These are phyloP conservation scores for Aphelocoma coerulescens DNA, from an alignment of 2,113 vertebrate species.

Conservation along the genomic window DNA sequence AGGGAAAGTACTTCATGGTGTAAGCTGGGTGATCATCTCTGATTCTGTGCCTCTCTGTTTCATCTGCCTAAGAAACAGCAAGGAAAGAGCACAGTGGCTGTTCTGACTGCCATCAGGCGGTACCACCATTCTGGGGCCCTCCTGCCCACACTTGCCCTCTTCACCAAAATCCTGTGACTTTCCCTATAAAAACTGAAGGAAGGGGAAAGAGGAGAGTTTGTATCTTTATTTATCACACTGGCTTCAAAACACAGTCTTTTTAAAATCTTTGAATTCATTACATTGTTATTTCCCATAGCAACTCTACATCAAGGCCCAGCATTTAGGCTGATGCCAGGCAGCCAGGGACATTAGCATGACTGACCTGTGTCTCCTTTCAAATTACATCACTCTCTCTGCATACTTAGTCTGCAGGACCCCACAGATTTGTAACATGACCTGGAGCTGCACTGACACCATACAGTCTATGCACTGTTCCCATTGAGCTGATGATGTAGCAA, in stretches of 20 bases:
- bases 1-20: not conserved
- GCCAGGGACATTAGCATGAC: not conserved
- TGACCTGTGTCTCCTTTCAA: not conserved
- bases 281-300: not conserved
- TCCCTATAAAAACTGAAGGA: not conserved
- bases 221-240: not conserved
- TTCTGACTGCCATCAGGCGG: fast-evolving
- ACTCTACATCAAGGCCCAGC: not conserved
- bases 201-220: not conserved
- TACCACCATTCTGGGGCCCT: fast-evolving
- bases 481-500: not conserved
- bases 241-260: not conserved
- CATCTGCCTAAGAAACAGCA: not conserved
- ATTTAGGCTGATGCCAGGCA: not conserved
- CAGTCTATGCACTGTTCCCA: not conserved
- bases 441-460: not conserved
- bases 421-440: not conserved
- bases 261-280: not conserved
- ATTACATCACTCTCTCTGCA: not conserved
- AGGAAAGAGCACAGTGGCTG: not conserved
- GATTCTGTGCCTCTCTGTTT: not conserved
- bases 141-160: not conserved
- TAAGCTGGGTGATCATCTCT: not conserved
- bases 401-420: not conserved
- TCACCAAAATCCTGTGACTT: not conserved